These are phyloP conservation scores for Eubucco bourcierii DNA, from an alignment of 2,113 vertebrate species.

Conservation along the genomic window DNA sequence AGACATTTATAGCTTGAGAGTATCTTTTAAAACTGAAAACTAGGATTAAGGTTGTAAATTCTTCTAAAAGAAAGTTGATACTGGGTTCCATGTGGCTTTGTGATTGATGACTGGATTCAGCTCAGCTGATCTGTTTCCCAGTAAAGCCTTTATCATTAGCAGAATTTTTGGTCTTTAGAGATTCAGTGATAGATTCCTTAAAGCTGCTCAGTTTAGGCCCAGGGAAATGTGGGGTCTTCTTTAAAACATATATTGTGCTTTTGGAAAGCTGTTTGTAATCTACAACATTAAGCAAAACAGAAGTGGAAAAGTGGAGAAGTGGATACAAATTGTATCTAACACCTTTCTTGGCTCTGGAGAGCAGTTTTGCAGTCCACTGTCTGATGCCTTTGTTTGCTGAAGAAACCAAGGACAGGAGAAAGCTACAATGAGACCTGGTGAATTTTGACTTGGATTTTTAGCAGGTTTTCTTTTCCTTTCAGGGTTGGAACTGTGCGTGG, in stretches of 20 bases:
- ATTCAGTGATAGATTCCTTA: not conserved
- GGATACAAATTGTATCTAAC: not conserved
- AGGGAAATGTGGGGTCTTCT: not conserved
- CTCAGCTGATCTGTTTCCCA: constrained; percentile 18
- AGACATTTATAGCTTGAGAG: not conserved
- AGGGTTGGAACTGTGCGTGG: not conserved
- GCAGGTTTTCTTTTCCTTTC: not conserved
- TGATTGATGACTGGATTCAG: not conserved
- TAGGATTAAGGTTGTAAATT: constrained; percentile 19
- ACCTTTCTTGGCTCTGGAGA: not conserved
- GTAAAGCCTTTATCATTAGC: not conserved
- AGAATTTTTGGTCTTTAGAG: constrained; percentile 8
- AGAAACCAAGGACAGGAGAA: not conserved
- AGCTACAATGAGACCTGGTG: not conserved
- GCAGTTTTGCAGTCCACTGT: not conserved
- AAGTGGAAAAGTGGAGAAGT: not conserved
- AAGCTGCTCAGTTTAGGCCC: not conserved
- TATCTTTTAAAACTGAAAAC: constrained; percentile 7
- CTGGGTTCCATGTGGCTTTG: not conserved
- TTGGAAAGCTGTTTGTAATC: not conserved
- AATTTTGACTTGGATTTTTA: constrained; percentile 14
- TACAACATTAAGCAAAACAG: not conserved
- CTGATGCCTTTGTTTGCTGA: not conserved
- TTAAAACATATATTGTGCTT: not conserved
- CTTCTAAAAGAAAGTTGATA: not conserved